These are phyloP conservation scores for Oriolus oriolus DNA, from an alignment of 2,113 vertebrate species.

Conservation along the genomic window DNA sequence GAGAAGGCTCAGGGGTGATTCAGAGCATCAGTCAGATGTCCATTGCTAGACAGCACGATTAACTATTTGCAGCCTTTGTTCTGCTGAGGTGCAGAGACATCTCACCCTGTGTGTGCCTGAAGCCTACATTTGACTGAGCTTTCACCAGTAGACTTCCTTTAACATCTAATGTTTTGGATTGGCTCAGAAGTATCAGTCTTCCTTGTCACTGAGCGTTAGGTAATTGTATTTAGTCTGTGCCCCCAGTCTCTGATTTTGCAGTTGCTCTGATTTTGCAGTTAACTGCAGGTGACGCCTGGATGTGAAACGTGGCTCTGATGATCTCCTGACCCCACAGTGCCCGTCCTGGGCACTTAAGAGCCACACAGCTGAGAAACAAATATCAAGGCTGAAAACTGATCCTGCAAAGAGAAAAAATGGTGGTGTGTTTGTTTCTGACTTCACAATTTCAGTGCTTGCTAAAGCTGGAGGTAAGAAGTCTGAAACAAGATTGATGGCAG, in stretches of 20 bases:
- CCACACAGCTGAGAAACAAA: background rate
- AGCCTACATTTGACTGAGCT: background rate
- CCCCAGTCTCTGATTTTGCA: background rate
- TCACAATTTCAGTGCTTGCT: background rate
- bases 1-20: background rate
- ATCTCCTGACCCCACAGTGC: background rate
- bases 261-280: background rate
- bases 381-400: background rate
- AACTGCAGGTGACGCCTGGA: background rate
- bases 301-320: background rate
- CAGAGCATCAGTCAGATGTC: background rate
- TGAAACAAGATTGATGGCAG: background rate
- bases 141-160: background rate
- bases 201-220: background rate
- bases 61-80: background rate
- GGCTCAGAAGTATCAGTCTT: background rate
- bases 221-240: background rate
- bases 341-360: background rate
- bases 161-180: background rate
- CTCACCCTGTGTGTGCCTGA: background rate
- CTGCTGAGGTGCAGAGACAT: background rate
- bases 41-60: background rate
- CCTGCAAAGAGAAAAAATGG: background rate
- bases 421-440: background rate
- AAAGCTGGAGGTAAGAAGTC: background rate